Base-by-base conservation (phyloP, 2,888 invertebrate genomes). In the Phengaris arion region DNA sequence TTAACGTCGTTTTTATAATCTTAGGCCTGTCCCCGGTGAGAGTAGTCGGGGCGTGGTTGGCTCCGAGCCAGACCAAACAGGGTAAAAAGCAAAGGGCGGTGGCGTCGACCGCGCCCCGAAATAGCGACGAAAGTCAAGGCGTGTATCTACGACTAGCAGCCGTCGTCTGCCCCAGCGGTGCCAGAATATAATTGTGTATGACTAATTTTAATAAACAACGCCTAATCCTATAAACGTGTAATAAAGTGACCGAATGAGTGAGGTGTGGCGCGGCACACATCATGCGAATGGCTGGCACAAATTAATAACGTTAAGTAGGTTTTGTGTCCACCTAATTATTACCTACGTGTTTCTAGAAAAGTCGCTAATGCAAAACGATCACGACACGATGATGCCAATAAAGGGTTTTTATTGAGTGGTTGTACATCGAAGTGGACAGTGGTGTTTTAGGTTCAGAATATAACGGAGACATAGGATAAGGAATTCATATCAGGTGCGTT, bases 81-180 rank as follows among this genome's bases (percentile, higher is more conserved):
- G 91, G 92, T 90, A 91, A 92, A 93, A 93, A 92, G 91, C 85
- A 88, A 89, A 89, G 91, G 85, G 87, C 85, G 87, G 83, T 87
- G 88, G 84, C 89, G 85, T 81, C 86, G 85, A 86, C 89, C 89
- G 91, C 91, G 87, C 92, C 93, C 86, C 86, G 86, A 92, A 90
- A 92, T 92, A 92, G 92, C 92, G 88, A 85, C 88, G 89, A 91
- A 93, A 92, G 92, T 91, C 92, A 92, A 91, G 93, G 92, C 90
- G 91, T 88, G 89, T 85, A 83, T 83, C 85, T 84, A 76, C 79
- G 79, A 79, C 78, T 81, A 82, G 82, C 81, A 12, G 64, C 64
- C 64, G 13, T 64, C 81, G 81, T 83, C 82, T 78, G 81, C 77
- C 75, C 55, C 55, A 57, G 45, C 78, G 79, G 82, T 82, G 82